Evolutionary conservation across 2,113 vertebrate genomes (phyloP).

Genomic region (Xiphias gladius): DNA sequence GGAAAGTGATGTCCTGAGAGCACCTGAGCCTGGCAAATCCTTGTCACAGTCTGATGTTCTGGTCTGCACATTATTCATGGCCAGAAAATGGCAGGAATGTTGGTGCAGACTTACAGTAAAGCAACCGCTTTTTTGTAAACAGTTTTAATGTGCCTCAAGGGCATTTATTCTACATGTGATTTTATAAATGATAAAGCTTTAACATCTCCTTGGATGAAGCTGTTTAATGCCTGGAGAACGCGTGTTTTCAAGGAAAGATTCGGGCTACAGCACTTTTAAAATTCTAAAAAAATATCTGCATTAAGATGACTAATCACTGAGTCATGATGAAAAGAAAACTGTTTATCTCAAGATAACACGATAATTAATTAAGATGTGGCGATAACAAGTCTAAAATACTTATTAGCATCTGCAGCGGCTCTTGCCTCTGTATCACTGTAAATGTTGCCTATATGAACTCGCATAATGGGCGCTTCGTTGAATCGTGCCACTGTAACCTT

Average conservation of each 20-base stretch:
- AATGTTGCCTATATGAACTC: neutral
- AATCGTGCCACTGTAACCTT: neutral
- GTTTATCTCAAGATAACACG: neutral
- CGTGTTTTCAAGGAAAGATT: neutral
- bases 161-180: neutral
- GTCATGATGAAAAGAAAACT: neutral
- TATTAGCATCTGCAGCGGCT: neutral
- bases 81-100: neutral
- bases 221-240: neutral
- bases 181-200: neutral
- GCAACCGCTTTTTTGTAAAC: neutral
- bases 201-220: neutral
- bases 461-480: neutral
- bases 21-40: slow-evolving; percentile 18
- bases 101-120: neutral
- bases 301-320: neutral
- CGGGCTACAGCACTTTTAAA: neutral
- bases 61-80: neutral
- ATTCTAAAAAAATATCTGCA: no score
- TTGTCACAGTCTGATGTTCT: neutral
- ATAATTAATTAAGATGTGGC: neutral
- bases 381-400: neutral
- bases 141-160: neutral
- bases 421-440: neutral
- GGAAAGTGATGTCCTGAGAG: slow-evolving; percentile 1